Evolutionary conservation across 2,888 invertebrate genomes (phyloP), one percentile per base, ranked within the genome.

Genomic region (Koerneria pararmatus): DNA sequence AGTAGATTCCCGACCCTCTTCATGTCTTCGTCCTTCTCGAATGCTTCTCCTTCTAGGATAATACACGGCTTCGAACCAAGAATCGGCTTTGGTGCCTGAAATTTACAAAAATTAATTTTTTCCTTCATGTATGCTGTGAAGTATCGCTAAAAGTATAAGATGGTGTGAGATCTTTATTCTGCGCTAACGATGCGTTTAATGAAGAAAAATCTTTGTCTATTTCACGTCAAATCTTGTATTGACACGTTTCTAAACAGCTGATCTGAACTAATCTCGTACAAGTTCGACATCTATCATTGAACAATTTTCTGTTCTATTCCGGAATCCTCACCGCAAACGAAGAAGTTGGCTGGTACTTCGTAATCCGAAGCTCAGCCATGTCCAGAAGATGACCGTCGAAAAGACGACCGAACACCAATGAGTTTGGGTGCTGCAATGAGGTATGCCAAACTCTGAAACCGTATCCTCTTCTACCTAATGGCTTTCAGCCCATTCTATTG

Each of bases 341-440:
- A 5, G 64, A 68, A 11, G 78, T 63, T 0, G 90, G 87, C 83
- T 89, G 89, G 83, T 89, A 95, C 65, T 89, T 88, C 64, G 92
- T 91, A 29, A 97, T 88, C 15, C 93, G 92, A 66, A 98, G 88
- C 85, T 99, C 98, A 67, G 93, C 88, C 94, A 98, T 95, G 83
- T 99, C 98, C 66, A 98, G 85, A 35, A 98, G 86, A 67, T 90
- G 90, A 80, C 90, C 89, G 84, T 98, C 92, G 85, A 89, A 95
- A 82, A 91, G 89, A 74, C 98, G 88, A 0, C 89, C 88, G 58
- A 81, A 77, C 29, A 68, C 67, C 11, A 76, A n/a, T 11, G 69
- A 61, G 48, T 78, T 67, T n/a, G 77, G 76, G 32, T 68, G 73
- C 60, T 60, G 29, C 27, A 60, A 15, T n/a, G 6, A n/a, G n/a